phyloP scores from a whole-genome alignment of 1,140 invertebrate species.

The Tetramorium alpestre region DNA sequence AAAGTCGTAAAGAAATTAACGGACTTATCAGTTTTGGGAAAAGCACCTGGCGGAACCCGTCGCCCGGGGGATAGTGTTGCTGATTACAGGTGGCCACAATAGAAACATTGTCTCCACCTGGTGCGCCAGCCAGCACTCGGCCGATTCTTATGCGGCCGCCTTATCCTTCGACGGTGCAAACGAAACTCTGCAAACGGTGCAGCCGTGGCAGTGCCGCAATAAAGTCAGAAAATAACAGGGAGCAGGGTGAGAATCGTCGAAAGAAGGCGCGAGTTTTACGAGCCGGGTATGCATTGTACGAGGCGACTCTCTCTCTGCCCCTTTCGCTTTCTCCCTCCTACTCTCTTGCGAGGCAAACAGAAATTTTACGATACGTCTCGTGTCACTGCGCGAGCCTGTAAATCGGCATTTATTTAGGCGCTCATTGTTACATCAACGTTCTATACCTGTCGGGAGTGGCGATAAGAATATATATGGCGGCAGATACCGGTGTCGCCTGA shows the following conservation, averaged over 20 bases:
- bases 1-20: conserved; percentile 79
- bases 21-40: conserved; percentile 80
- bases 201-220: conserved; percentile 62
- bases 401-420: conserved; percentile 71
- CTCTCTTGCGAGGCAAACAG: conserved; percentile 61
- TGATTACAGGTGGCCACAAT: conserved; percentile 72
- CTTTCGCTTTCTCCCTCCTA: not conserved
- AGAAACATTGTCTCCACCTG: conserved; percentile 70
- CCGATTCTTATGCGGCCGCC: conserved; percentile 42
- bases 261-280: conserved; percentile 79
- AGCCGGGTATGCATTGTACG: conserved; percentile 68
- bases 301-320: not conserved
- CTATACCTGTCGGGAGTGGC: conserved; percentile 32
- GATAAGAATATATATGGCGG: conserved; percentile 51
- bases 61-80: conserved; percentile 19
- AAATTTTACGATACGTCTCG: conserved; percentile 69
- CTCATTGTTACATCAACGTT: conserved; percentile 53
- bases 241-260: conserved; percentile 73
- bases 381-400: conserved; percentile 62
- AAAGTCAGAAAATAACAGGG: conserved; percentile 74
- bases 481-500: conserved; percentile 29
- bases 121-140: conserved; percentile 32
- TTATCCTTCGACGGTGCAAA: conserved; percentile 63
- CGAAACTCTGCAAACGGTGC: conserved; percentile 77
- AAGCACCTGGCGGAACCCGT: conserved; percentile 77